Base-by-base conservation (phyloP, 2,113 vertebrate genomes). In the Ramphastos sulfuratus region DNA sequence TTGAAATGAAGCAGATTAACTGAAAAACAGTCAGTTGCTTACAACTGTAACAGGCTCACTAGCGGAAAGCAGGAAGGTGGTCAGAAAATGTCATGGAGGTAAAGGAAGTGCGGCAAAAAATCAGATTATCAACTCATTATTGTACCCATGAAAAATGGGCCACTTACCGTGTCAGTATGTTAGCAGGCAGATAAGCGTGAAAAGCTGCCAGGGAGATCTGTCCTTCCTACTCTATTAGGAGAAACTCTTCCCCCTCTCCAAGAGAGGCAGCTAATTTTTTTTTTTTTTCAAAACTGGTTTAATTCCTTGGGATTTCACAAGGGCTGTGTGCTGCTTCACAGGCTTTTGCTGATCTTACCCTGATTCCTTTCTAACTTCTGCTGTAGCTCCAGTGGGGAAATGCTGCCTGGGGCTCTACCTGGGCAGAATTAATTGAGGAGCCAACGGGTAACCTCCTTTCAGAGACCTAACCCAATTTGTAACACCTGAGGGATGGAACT, bases 151-250 rank as follows among this genome's bases (percentile, higher is more conserved):
- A 73, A 94, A 93, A 93, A 91, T 66, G 59, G 82, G 79, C 37
- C 66, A n/a, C 33, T 84, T 89, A 93, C 48, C 79, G 55, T 82
- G 82, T 91, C 82, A 59, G 64, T 82, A 30, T 81, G 67, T 85
- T 85, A 94, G 87, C 63, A 74, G 28, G 55, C 59, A 82, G 87
- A 50, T 10, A 48, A 42, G 28, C 39, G 5, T 28, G 79, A 91
- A 69, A 65, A 82, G 56, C 72, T 63, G 16, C 30, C n/a, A 8
- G 55, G 31, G 37, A 35, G n/a, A 67, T 55, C 48, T 64, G 46
- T 35, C 5, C 55, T 55, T 18, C 46, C 55, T 63, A n/a, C 21
- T 25, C 3, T 21, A 12, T 55, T 48, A 33, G 3, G 8, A 82
- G 27, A 52, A 5, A 13, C 25, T 64, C 59, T 33, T 73, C 28